Conservation (phyloP, 2,797 vertebrate genomes). For the Gila robusta region DNA sequence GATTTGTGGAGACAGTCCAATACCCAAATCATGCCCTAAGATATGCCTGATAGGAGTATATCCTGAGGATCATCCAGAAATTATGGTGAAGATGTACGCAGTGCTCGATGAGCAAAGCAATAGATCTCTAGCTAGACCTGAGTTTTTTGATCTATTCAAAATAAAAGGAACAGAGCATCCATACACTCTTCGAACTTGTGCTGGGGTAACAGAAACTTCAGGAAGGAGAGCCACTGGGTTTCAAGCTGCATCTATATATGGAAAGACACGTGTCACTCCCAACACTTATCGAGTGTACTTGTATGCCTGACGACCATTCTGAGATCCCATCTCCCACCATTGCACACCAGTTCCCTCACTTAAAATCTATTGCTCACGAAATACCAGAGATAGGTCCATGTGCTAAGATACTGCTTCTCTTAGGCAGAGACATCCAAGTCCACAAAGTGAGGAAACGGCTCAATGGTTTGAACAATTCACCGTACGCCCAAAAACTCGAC, state of each 20-base stretch:
- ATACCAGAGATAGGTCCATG: background rate
- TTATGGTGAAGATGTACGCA: background rate
- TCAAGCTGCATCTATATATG: background rate
- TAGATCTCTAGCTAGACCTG: background rate
- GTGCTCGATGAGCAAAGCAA: background rate
- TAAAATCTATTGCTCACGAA: background rate
- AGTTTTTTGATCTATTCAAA: background rate
- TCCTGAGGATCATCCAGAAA: background rate
- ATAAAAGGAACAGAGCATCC: background rate
- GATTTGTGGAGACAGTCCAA: slow-evolving; percentile 1
- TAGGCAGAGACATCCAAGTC: background rate
- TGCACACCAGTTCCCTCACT: background rate
- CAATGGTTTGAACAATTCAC: background rate
- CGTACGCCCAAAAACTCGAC: background rate
- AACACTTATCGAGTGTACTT: background rate
- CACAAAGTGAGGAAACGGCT: background rate
- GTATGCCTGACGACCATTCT: background rate
- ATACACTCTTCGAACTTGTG: background rate
- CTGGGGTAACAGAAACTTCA: background rate
- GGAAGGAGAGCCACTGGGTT: background rate
- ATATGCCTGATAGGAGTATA: slow-evolving; percentile 1
- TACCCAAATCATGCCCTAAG: background rate
- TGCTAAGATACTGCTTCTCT: background rate
- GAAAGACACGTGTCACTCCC: background rate
- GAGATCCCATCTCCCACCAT: no score